These are phyloP conservation scores for Hylaeus volcanicus DNA, from an alignment of 1,140 invertebrate species.

Conservation along the genomic window DNA sequence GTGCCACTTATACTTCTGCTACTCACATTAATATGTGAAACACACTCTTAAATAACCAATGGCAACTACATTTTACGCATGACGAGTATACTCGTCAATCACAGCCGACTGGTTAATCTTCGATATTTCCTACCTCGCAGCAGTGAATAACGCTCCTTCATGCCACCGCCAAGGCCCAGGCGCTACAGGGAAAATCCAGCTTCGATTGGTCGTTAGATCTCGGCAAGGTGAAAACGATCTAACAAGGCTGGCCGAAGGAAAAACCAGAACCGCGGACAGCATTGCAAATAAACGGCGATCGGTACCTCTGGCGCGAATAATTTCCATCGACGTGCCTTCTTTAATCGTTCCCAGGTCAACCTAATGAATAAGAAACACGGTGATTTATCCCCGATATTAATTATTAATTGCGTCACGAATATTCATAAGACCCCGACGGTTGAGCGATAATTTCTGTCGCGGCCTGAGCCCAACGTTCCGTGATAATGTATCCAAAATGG, in stretches of 20 bases:
- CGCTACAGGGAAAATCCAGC: not conserved
- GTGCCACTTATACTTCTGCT: no score
- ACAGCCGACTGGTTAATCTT: no score
- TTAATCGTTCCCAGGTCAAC: not conserved
- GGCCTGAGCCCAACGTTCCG: slow-evolving; percentile 41
- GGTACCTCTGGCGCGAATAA: slow-evolving; percentile 20
- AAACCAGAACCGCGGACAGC: slow-evolving; percentile 5
- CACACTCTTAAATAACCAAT: no score
- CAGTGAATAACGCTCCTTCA: no score
- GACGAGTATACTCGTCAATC: no score
- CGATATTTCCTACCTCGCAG: no score
- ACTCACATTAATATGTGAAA: no score
- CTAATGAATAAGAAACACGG: slow-evolving; percentile 31
- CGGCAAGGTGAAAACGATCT: slow-evolving; percentile 8
- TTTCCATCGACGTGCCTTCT: slow-evolving; percentile 23
- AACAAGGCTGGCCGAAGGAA: not conserved
- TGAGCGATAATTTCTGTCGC: slow-evolving; percentile 44
- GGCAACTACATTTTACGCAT: no score
- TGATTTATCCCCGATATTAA: slow-evolving; percentile 47
- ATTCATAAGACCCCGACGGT: slow-evolving; percentile 29
- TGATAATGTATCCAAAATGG: slow-evolving; percentile 65
- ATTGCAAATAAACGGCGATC: slow-evolving; percentile 19
- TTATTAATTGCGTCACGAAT: slow-evolving; percentile 56
- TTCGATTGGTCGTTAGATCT: not conserved
- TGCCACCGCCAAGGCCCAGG: no score